Base-by-base conservation (phyloP, 2,113 vertebrate genomes). In the Myrmecobius fasciatus region DNA sequence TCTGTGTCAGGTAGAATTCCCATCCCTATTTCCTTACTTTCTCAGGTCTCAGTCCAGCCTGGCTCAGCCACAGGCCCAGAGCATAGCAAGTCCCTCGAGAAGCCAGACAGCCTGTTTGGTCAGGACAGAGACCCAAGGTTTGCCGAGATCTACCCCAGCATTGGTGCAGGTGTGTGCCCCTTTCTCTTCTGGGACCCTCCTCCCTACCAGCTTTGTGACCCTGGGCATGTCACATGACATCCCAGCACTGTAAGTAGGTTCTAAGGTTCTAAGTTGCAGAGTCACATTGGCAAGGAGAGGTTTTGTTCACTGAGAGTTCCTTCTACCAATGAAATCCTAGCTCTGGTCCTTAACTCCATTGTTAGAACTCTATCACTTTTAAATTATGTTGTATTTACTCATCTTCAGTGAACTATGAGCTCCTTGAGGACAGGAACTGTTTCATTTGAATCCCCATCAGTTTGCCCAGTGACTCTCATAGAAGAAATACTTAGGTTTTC, bases 61-160 rank as follows among this genome's bases (percentile, higher is more conserved):
- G 99, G 99, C 93, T 91, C 94, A 0, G 96, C 98, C 1, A 96
- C 98, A 0, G 98, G 98, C 28, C 97, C 98, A 0, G 99, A 99
- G 95, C 99, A 98, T 97, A 98, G 97, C 97, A 99, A 99, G 96
- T 97, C 98, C 60, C 90, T 99, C 47, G 99, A 99, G 94, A 99
- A 99, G 96, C n/a, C 98, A 7, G 98, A 99, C 26, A 97, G 98
- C 52, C 97, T 99, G 0, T 99, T 99, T 92, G 95, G 97, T 2
- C 98, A 98, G 95, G 98, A 99, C 91, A 97, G 98, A 90, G 98
- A 99, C 89, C 97, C 98, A 0, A 95, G 98, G 49, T 99, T 98
- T 97, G 88, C 98, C 1, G 99, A 99, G 48, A 98, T 99, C 90
- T 99, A 98, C 97, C 95, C 98, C 36, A 94, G 89, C 52, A 98